A percentile compares a stretch with the other conserved stretches of the same genome.
Evolutionary conservation across 2,888 invertebrate genomes (phyloP).

Genomic region (Dermolepida albohirtum): DNA sequence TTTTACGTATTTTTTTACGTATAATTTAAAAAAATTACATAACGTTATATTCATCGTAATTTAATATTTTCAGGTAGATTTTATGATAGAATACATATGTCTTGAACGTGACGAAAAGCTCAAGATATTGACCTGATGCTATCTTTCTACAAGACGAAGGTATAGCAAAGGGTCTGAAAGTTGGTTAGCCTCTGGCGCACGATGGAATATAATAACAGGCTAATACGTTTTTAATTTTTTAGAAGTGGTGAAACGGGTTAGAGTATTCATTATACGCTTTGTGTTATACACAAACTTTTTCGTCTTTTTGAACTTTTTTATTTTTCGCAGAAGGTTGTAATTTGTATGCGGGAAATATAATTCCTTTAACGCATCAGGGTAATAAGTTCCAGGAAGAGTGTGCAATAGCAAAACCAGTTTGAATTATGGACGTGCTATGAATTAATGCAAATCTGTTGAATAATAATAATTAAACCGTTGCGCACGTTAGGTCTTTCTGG

Average conservation of each 20-base stretch:
- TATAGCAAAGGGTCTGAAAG: conserved; percentile 31
- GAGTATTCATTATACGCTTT: conserved; percentile 29
- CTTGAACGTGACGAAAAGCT: conserved; percentile 19
- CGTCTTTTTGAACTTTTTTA: conserved; percentile 6
- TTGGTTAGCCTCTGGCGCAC: conserved; percentile 13
- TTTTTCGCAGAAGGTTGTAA: conserved; percentile 24
- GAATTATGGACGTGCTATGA: conserved; percentile 18
- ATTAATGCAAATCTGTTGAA: conserved; percentile 19
- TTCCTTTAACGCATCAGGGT: conserved; percentile 27
- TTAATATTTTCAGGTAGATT: conserved; percentile 28
- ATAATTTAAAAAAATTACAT: too few relatives aligned
- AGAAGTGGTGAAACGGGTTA: conserved; percentile 21
- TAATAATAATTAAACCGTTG: conserved; percentile 6
- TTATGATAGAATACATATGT: conserved; percentile 16
- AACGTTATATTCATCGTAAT: not conserved
- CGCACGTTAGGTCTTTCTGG: not conserved
- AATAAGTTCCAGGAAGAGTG: conserved; percentile 27
- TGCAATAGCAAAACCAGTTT: conserved; percentile 25
- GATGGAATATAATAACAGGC: conserved; percentile 30
- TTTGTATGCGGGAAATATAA: conserved; percentile 32
- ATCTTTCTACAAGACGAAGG: conserved; percentile 26
- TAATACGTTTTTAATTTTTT: conserved; percentile 36
- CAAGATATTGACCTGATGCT: conserved; percentile 21
- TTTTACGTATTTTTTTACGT: too few relatives aligned
- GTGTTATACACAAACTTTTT: conserved; percentile 4